phyloP scores from a whole-genome alignment of 2,888 invertebrate genomes.

The Cepaea hortensis region DNA sequence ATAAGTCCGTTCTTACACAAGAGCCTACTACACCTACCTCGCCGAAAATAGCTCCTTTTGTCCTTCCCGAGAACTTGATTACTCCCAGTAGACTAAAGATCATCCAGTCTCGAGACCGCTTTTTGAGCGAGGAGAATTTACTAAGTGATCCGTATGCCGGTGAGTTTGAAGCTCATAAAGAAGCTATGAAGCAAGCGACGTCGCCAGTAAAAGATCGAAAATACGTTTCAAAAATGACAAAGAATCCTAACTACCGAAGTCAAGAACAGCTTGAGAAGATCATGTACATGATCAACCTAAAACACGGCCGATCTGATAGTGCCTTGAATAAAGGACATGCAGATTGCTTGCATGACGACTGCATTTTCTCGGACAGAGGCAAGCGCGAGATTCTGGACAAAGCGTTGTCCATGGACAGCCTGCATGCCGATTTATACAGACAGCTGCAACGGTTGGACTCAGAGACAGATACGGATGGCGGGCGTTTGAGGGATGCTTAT shows the following conservation, averaged over 20 bases:
- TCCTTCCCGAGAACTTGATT: constrained; percentile 49
- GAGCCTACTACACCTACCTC: constrained; percentile 17
- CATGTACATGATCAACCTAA: constrained; percentile 44
- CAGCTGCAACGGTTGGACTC: constrained; percentile 57
- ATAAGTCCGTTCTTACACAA: constrained; percentile 33
- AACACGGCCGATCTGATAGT: constrained; percentile 44
- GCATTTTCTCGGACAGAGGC: constrained; percentile 67
- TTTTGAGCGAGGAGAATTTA: constrained; percentile 67
- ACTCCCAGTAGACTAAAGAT: constrained; percentile 60
- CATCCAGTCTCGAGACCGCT: constrained; percentile 60
- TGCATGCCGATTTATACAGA: constrained; percentile 54
- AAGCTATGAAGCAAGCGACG: constrained; percentile 52
- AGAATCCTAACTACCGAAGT: constrained; percentile 46
- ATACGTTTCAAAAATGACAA: constrained; percentile 47
- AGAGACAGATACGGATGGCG: constrained; percentile 16
- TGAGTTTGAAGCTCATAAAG: constrained; percentile 60
- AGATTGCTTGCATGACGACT: constrained; percentile 66
- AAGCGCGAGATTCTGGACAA: constrained; percentile 64
- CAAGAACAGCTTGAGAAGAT: constrained; percentile 52
- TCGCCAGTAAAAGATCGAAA: constrained; percentile 35
- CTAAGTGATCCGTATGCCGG: constrained; percentile 52
- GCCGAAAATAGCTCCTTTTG: constrained; percentile 45
- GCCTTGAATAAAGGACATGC: constrained; percentile 3
- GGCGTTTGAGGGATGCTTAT: constrained; percentile 33
- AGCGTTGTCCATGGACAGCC: constrained; percentile 67